These are phyloP conservation scores for Syrmaticus mikado DNA, from an alignment of 2,113 vertebrate species.

Conservation along the genomic window DNA sequence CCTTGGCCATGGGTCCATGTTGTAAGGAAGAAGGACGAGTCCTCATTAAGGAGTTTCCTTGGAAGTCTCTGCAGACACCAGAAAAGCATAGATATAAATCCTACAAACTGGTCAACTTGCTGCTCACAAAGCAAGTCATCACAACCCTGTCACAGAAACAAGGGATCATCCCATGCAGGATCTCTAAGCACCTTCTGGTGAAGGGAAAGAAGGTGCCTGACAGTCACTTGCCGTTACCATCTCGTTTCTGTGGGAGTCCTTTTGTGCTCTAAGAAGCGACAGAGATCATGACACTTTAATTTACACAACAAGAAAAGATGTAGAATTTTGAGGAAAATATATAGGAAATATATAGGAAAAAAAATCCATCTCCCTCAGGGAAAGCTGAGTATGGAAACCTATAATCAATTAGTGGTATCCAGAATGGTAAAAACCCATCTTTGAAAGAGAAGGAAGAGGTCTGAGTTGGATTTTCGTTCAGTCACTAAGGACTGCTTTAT, in stretches of 20 bases:
- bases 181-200: neutral
- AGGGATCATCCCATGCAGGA: neutral
- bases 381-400: neutral
- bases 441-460: neutral
- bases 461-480: neutral
- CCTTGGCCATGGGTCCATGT: neutral
- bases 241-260: neutral
- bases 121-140: neutral
- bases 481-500: neutral
- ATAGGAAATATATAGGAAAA: neutral
- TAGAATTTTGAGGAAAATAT: neutral
- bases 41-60: neutral
- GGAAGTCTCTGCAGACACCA: neutral
- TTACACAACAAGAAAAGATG: neutral
- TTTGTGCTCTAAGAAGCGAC: neutral
- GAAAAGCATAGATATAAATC: neutral
- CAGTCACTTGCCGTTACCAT: neutral
- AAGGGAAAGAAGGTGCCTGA: neutral
- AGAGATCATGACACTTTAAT: neutral
- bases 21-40: neutral
- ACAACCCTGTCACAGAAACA: neutral
- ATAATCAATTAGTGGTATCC: neutral
- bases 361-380: rapidly evolving
- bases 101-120: neutral
- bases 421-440: neutral